Percentiles rank a stretch among this genome's conserved stretches.
Conservation (phyloP, 2,797 vertebrate species). For the Pempheris klunzingeri region DNA sequence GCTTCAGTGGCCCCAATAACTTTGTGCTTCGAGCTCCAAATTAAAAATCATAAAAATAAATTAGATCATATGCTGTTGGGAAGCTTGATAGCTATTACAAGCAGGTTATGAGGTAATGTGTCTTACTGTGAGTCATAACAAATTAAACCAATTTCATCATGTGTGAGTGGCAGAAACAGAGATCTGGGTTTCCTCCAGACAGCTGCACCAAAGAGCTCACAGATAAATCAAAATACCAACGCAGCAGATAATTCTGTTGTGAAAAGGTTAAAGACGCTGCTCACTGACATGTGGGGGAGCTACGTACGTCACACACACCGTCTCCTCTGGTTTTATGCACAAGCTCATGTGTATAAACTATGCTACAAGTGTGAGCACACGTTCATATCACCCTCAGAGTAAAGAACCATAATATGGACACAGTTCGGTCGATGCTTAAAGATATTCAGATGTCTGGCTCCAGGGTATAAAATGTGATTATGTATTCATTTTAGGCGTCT, state of each 20-base stretch:
- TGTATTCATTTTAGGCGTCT: too few species aligned
- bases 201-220: background rate
- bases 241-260: background rate
- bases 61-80: background rate
- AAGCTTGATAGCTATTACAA: constrained; percentile 1
- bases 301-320: background rate
- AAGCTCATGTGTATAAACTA: background rate
- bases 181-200: constrained; percentile 2
- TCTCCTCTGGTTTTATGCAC: background rate
- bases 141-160: constrained; percentile 17
- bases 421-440: background rate
- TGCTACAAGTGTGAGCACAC: background rate
- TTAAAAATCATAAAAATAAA: constrained; percentile 16
- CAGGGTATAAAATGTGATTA: background rate
- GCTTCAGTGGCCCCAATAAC: constrained; percentile 2
- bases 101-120: background rate
- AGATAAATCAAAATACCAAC: constrained; percentile 1
- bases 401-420: background rate
- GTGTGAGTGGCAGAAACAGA: background rate
- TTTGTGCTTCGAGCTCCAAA: background rate
- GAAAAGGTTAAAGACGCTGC: constrained; percentile 26
- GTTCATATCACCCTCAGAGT: background rate
- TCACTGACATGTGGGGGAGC: background rate
- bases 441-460: background rate
- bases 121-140: constrained; percentile 15